Base-by-base conservation (phyloP, 2,113 vertebrate species). In the Emydura subglobosa region DNA sequence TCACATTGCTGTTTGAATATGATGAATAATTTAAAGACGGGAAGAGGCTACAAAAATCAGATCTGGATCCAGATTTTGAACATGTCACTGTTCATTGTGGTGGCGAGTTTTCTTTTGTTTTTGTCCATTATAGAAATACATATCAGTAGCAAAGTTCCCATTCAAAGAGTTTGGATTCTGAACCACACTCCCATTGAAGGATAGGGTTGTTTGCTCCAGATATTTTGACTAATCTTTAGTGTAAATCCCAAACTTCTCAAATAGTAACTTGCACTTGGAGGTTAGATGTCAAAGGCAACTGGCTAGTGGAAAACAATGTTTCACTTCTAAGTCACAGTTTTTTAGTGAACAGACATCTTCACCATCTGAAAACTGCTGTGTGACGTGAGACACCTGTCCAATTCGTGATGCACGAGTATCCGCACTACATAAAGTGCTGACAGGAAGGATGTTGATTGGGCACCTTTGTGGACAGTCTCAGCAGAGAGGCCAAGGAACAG, bases 161-260 rank as follows among this genome's bases (percentile, higher is more conserved):
- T 50, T 49, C 19, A 50, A 61, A 84, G 42, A 47, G 42, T 61
- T 83, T 44, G 42, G 16, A 21, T 13, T 78, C 39, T 47, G 39
- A 78, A 8, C 74, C 24, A 39, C 17, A 10, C 6, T 27, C 42
- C 25, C 42, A 78, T 13, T 24, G 21, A 44, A 44, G 22, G 11
- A 24, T 27, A 27, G 31, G 17, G 17, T 85, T 91, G 59, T 78
- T 61, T 31, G 7, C 87, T 47, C 34, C 42, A 27, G n/a, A 2
- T 7, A 25, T 5, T 21, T 55, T 76, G 16, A 42, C 6, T 12
- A 42, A 76, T 42, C 68, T 90, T 42, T 83, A 88, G 19, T 54
- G 90, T 21, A 65, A 42, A 47, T 78, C 42, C 47, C 39, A 87
- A n/a, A 21, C 90, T 93, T 65, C 7, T 94, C 49, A 88, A 34